Base-by-base conservation (phyloP, 2,888 invertebrate species). In the Geotrupes spiniger region DNA sequence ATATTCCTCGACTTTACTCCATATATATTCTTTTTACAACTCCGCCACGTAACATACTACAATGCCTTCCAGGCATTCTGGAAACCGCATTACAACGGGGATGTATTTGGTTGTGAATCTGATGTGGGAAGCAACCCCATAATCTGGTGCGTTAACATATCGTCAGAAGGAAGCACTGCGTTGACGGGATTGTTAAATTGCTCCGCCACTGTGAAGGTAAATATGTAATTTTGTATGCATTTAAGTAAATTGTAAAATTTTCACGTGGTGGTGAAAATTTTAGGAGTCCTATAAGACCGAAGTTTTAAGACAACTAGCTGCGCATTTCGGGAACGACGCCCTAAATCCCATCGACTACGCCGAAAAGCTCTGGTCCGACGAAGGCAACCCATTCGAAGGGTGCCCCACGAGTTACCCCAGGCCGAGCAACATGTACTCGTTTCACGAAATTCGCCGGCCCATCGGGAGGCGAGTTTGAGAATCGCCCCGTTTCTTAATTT, bases 241-340 rank as follows among this genome's bases (percentile, higher is more conserved):
- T n/a, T n/a, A n/a, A n/a, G n/a, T n/a, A n/a, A n/a, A n/a, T n/a
- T n/a, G n/a, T n/a, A n/a, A n/a, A n/a, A n/a, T n/a, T n/a, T n/a
- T n/a, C n/a, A n/a, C n/a, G n/a, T n/a, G 21, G 21, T 6, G 6
- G 21, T 21, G 21, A 21, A 21, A 21, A 21, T 21, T 33, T 33
- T 27, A 42, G 36, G 28, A 28, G 9, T 17, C 14, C 1, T 49
- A 54, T 17, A 60, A 54, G 53, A 28, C 16, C 1, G 50, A 51
- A 10, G 57, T 67, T 33, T 49, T 68, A 25, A 21, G 52, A 21
- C 61, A 67, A 39, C 46, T 68, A 38, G 45, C 46, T 3, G 27
- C 54, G 27, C 63, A 63, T 54, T 63, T 64, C 42, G 67, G 67
- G 4, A 42, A 50, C 9, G 59, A 60, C 45, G 65, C 64, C 11